Conservation (phyloP, 2,888 invertebrate genomes). For the Cancer borealis region DNA sequence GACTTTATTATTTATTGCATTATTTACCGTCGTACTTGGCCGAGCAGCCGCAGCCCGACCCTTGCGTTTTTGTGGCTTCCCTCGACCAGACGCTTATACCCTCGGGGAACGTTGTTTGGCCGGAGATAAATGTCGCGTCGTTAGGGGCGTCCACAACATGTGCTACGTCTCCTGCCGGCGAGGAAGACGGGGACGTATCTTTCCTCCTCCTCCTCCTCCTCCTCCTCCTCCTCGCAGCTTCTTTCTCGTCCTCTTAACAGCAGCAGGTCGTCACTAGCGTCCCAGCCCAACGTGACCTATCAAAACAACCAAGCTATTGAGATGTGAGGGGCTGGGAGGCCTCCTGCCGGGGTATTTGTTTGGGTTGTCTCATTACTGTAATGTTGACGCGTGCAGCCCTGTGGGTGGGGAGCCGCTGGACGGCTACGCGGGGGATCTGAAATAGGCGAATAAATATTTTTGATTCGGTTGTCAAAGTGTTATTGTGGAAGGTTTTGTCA, state of each 20-base stretch:
- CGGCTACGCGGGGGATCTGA: not conserved
- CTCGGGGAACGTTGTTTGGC: not conserved
- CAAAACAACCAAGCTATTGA: slow-evolving; percentile 37
- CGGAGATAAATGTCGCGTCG: not conserved
- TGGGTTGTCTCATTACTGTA: slow-evolving; percentile 37
- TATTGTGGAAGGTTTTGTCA: not conserved
- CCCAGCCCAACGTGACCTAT: slow-evolving; percentile 9
- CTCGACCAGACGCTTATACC: not conserved
- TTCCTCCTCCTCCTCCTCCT: not conserved
- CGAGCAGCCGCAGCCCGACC: slow-evolving; percentile 38
- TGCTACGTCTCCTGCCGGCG: slow-evolving; percentile 24
- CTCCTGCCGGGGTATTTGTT: slow-evolving; percentile 24
- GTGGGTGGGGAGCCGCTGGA: not conserved
- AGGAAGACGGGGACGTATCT: slow-evolving; percentile 19
- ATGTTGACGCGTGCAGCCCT: slow-evolving; percentile 21
- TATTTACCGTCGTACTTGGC: slow-evolving; percentile 46
- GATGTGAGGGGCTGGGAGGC: not conserved
- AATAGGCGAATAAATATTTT: not conserved
- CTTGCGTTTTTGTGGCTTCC: slow-evolving; percentile 7
- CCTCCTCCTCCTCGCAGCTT: not conserved
- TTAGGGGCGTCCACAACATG: slow-evolving; percentile 23
- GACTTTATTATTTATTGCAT: slow-evolving; percentile 37
- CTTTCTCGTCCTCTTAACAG: not conserved
- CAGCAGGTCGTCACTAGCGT: slow-evolving; percentile 16
- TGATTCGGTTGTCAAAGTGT: not conserved